A percentile compares a stretch with the other conserved stretches of the same genome.
Evolutionary conservation across 2,888 invertebrate genomes (phyloP).

Genomic region (Macaria notata): DNA sequence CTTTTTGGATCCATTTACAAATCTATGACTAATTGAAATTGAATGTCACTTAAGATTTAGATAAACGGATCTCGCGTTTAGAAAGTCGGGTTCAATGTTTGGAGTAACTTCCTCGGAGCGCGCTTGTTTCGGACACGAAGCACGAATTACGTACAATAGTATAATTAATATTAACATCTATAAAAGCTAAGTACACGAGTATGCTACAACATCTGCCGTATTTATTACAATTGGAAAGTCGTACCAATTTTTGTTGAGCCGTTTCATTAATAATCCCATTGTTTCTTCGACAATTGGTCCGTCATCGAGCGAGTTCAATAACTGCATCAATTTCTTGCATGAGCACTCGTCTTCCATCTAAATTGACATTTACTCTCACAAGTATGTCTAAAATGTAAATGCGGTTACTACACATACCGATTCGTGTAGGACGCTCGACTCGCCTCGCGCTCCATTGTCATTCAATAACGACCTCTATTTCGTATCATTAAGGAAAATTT

Average conservation of each 20-base stretch:
- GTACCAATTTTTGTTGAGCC: constrained; percentile 26
- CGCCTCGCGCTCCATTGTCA: constrained; percentile 24
- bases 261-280: constrained; percentile 53
- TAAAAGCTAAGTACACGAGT: too few species aligned
- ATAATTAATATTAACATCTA: too few species aligned
- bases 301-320: constrained; percentile 69
- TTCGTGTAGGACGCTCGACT: constrained; percentile 48
- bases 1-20: constrained; percentile 36
- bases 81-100: constrained; percentile 24
- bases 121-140: constrained; percentile 1
- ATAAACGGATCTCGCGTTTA: constrained; percentile 47
- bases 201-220: background rate
- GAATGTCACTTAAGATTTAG: constrained; percentile 65
- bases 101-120: constrained; percentile 10
- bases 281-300: constrained; percentile 64
- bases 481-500: constrained; percentile 39
- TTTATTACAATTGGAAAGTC: constrained; percentile 21
- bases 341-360: constrained; percentile 71
- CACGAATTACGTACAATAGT: too few species aligned
- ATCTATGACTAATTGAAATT: constrained; percentile 63
- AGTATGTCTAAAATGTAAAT: constrained; percentile 79
- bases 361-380: constrained; percentile 79
- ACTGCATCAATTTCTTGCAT: constrained; percentile 74
- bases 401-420: constrained; percentile 73
- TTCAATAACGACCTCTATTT: constrained; percentile 47